These are phyloP conservation scores for Callimorpha dominula DNA, from an alignment of 2,888 invertebrate species.

Conservation along the genomic window DNA sequence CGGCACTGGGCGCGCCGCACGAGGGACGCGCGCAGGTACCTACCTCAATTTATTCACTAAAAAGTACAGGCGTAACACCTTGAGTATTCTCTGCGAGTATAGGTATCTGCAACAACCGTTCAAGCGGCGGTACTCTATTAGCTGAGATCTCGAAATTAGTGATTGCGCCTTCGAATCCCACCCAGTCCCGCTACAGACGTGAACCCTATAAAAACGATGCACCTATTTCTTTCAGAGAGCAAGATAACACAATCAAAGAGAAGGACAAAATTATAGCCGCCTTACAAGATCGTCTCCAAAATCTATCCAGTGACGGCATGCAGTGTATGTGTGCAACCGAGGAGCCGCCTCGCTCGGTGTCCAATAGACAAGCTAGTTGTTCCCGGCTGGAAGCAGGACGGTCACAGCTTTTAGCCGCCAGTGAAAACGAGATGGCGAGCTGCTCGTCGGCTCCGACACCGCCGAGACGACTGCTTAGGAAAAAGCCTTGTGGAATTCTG, in stretches of 20 bases:
- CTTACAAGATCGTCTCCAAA: slow-evolving; percentile 53
- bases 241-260: slow-evolving; percentile 64
- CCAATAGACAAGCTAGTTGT: slow-evolving; percentile 40
- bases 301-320: slow-evolving; percentile 24
- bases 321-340: slow-evolving; percentile 12
- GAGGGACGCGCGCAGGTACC: slow-evolving; percentile 54
- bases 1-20: slow-evolving; percentile 57
- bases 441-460: slow-evolving; percentile 63
- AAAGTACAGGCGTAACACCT: not conserved
- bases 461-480: slow-evolving; percentile 57
- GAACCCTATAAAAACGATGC: not conserved
- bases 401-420: slow-evolving; percentile 14
- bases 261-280: slow-evolving; percentile 60
- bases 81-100: too few relatives aligned
- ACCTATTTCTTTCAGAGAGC: slow-evolving; percentile 57
- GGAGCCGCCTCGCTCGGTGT: slow-evolving; percentile 25
- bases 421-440: slow-evolving; percentile 60
- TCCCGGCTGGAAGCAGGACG: slow-evolving; percentile 39
- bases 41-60: not conserved
- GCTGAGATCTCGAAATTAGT: too few relatives aligned
- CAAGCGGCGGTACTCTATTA: too few relatives aligned
- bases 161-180: too few relatives aligned
- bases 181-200: too few relatives aligned
- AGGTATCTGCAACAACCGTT: too few relatives aligned
- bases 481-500: slow-evolving; percentile 49